Base-by-base conservation (phyloP, 2,888 invertebrate genomes). In the Lasioglossum villosulum region DNA sequence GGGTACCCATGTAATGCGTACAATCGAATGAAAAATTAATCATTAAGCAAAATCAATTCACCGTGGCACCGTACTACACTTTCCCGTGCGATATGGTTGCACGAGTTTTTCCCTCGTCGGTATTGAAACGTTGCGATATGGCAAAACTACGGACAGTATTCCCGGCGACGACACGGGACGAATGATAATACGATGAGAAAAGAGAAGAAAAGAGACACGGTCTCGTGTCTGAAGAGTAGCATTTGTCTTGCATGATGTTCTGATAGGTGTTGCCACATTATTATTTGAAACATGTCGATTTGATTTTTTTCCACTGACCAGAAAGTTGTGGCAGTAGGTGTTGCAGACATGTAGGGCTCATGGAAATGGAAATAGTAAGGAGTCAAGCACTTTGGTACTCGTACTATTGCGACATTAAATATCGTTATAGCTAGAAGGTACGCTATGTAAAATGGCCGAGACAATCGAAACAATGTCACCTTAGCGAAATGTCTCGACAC, bases 371-470 rank as follows among this genome's bases (percentile, higher is more conserved):
- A 30, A 76, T 56, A 45, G 34, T 19, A 23, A 23, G 42, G 74
- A 80, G 75, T 66, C 59, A 42, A 76, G 72, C 83, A 72, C 79
- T 76, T 63, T 82, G 72, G 63, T 76, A 72, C 70, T 77, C 77
- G 63, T 80, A 37, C 76, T 73, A 75, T 82, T 85, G 79, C 79
- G 83, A 78, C 87, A 83, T 82, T 88, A 89, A 63, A 86, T 89
- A 86, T 84, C 80, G 86, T 82, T 85, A 82, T 81, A 75, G 82
- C 80, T 84, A 87, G 89, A 70, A 81, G 83, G 86, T 84, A 87
- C 91, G 91, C 91, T 88, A 87, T 89, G 82, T 92, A 92, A 92
- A 92, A 92, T 92, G 92, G 92, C 92, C 91, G 92, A 88, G 91
- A 90, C 89, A 90, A 88, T 88, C 86, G 89, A 86, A 88, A 88